phyloP scores from a whole-genome alignment of 2,888 invertebrate species.

The Autographa gamma region DNA sequence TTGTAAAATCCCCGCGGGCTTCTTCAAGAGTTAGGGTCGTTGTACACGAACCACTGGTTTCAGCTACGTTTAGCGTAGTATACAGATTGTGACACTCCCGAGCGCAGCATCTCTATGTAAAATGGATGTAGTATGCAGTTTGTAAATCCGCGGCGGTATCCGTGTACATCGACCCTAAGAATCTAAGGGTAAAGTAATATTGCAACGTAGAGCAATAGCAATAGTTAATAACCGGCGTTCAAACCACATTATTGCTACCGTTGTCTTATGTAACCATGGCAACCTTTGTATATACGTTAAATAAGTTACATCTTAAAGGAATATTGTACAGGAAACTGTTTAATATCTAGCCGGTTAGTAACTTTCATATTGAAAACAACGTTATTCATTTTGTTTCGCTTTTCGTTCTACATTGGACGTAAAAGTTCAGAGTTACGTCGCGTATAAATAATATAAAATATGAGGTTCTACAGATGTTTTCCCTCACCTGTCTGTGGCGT shows the following conservation, averaged over 20 bases:
- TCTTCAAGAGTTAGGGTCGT: background rate
- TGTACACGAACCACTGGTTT: background rate
- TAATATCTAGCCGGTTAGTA: background rate
- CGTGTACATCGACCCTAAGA: background rate
- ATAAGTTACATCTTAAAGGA: too few relatives aligned
- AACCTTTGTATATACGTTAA: too few relatives aligned
- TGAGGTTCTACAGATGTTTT: too few relatives aligned
- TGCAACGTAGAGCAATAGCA: slow-evolving; percentile 7
- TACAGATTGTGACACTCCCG: background rate
- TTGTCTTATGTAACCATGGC: too few relatives aligned
- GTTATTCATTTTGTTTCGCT: background rate
- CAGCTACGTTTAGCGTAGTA: too few relatives aligned
- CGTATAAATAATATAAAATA: too few relatives aligned
- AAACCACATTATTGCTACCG: too few relatives aligned
- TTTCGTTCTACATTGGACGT: background rate
- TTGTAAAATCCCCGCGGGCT: background rate
- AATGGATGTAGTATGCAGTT: too few relatives aligned
- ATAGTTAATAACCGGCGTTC: too few relatives aligned
- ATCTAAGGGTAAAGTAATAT: background rate
- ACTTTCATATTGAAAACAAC: background rate
- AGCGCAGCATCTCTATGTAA: background rate
- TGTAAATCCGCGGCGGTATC: background rate
- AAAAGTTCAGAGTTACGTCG: too few relatives aligned
- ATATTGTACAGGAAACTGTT: background rate
- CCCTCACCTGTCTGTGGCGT: too few relatives aligned